phyloP scores from a whole-genome alignment of 1,140 invertebrate genomes.

The Trissolcus basalis region DNA sequence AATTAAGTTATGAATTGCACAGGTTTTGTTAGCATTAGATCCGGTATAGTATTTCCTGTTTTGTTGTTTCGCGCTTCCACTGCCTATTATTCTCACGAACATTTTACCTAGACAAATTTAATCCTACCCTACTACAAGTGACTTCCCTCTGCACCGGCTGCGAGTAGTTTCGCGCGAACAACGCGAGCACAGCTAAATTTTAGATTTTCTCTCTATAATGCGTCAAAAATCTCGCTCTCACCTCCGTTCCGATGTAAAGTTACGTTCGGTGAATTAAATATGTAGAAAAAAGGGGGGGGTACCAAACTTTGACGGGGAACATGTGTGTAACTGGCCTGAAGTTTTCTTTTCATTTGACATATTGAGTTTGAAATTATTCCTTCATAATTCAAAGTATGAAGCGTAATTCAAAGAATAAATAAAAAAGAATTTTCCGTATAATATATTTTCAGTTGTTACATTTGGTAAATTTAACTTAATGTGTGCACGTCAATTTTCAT shows the following conservation, averaged over 20 bases:
- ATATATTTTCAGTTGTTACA: too few relatives aligned
- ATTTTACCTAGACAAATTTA: constrained; percentile 58
- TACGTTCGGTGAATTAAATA: background rate
- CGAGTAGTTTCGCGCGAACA: constrained; percentile 32
- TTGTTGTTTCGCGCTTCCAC: constrained; percentile 56
- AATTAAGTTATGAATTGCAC: constrained; percentile 43
- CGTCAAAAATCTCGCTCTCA: constrained; percentile 11
- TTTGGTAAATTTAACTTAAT: too few relatives aligned
- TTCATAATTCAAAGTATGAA: too few relatives aligned
- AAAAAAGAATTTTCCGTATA: too few relatives aligned
- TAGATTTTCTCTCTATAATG: constrained; percentile 20
- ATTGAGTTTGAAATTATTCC: too few relatives aligned
- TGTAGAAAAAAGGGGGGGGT: constrained; percentile 3
- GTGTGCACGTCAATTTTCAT: too few relatives aligned
- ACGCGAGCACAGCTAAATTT: constrained; percentile 44
- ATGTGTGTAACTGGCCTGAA: too few relatives aligned
- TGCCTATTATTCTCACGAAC: constrained; percentile 56
- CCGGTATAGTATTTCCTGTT: constrained; percentile 55
- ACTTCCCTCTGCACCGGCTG: constrained; percentile 44
- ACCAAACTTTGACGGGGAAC: too few relatives aligned
- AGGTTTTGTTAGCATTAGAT: constrained; percentile 56
- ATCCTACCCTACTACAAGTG: constrained; percentile 52
- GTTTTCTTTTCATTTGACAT: too few relatives aligned
- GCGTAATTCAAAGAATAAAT: too few relatives aligned
- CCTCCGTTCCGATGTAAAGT: background rate